Base-by-base conservation (phyloP, 2,113 vertebrate species). In the Oophaga pumilio region DNA sequence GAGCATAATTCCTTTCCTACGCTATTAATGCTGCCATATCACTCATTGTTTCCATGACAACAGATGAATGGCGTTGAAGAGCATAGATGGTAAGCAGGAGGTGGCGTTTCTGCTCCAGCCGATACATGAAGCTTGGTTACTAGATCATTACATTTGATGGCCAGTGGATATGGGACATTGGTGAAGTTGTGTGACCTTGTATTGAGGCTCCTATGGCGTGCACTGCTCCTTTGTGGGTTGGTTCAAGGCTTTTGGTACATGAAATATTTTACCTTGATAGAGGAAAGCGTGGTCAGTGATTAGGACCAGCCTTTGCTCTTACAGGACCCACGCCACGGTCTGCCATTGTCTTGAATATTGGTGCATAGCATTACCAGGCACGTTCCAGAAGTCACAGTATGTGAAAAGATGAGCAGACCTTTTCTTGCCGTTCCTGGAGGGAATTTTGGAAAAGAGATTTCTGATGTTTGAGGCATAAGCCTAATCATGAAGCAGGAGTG, bases 11-110 rank as follows among this genome's bases (percentile, higher is more conserved):
- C 33, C 33, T 74, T 50, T 22, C 43, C 17, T 50, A 74, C 18
- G 22, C 22, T 28, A 43, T 73, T 73, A 20, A 74, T 74, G 15
- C 71, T 11, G 43, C 71, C 71, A 50, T 74, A 33, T 26, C 33
- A 74, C 71, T 50, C 18, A 43, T 2, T 43, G 33, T 74, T 74
- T 74, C 71, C 71, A 74, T 74, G 71, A 50, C 33, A 74, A 74
- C 33, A 49, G 22, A 74, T 17, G 6, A 7, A 49, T 33, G 69
- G 69, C 20, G 28, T 17, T 69, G 12, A 49, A 22, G 43, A 74
- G 18, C 18, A 33, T 43, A 1, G 28, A 73, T 43, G 17, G 4
- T 43, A 12, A 22, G 6, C 26, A 8, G 5, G 43, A 43, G 71
- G 71, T 20, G 43, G 18, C 10, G 71, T 11, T 22, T 50, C 8